Base-by-base conservation (phyloP, 2,888 invertebrate genomes). In the Cheilosia urbana region DNA sequence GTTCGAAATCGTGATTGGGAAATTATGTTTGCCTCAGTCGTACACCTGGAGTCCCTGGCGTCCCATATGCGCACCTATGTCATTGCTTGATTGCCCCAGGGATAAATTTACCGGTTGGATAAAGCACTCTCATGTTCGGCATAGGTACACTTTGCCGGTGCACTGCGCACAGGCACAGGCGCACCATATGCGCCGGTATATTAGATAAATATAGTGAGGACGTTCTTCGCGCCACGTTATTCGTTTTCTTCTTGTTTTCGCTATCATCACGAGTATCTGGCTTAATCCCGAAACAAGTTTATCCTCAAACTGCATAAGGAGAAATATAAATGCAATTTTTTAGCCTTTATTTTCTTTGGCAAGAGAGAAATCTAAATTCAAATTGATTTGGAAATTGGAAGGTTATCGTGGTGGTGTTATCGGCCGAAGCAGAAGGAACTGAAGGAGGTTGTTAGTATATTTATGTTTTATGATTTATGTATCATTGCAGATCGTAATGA, bases 1-100 rank as follows among this genome's bases (percentile, higher is more conserved):
- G 85, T 81, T 81, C 76, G 85, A 76, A 85, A 72, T 85, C 85
- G 85, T 85, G 85, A 85, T 85, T 76, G 58, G 62, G 27, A 81
- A 77, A 81, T 81, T 85, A 85, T 85, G 84, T 84, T 71, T 73
- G 75, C 62, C 65, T 21, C 57, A 37, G 17, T 51, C 19, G 30
- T 68, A 34, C 62, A 27, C 27, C 73, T 45, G 63, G 53, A 24
- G 60, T 45, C 63, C 63, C 49, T 51, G 30, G 30, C 30, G 15
- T 42, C 63, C 57, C n/a, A 24, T 15, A 1, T 27, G 1, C 6
- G 2, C 11, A 30, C 9, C 30, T 30, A 2, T 82, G 62, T 66
- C 65, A 80, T 79, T 65, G 78, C 78, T 71, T 42, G 72, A 72
- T 66, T 79, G 51, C 60, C 60, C 60, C 45, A 47, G 34, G 60